Evolutionary conservation across 1,140 invertebrate species (phyloP).

Genomic region (Venturia canescens): DNA sequence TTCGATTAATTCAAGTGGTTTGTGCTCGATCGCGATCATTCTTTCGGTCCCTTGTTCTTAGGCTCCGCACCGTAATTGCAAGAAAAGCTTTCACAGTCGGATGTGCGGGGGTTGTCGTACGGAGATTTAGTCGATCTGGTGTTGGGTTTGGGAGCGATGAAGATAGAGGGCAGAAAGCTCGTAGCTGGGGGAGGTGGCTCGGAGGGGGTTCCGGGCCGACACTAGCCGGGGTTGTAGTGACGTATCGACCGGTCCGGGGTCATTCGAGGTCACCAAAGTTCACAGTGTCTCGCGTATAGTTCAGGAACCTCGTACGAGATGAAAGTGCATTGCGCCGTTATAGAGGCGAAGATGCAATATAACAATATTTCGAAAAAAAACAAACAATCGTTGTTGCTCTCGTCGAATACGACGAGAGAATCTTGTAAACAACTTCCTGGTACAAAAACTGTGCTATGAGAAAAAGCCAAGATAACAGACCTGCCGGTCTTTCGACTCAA

Average conservation of each 20-base stretch:
- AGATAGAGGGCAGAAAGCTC: not conserved
- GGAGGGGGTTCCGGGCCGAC: constrained; percentile 16
- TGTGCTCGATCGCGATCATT: no score
- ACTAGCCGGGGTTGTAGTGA: constrained; percentile 62
- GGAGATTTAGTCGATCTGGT: not conserved
- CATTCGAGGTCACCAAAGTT: constrained; percentile 75
- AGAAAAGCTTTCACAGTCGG: no score
- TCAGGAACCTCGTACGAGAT: constrained; percentile 39
- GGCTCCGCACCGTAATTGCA: no score
- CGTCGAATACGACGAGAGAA: no score
- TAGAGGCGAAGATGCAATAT: not conserved
- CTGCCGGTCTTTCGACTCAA: no score
- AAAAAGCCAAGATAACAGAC: no score
- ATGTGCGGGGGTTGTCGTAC: not conserved
- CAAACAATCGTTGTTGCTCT: not conserved
- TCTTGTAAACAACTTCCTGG: no score
- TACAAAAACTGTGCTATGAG: no score
- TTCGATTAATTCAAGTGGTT: no score
- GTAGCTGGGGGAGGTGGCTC: not conserved
- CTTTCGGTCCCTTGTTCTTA: no score
- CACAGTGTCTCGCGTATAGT: constrained; percentile 63
- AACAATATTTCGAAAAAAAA: constrained; percentile 15
- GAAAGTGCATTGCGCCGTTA: constrained; percentile 24
- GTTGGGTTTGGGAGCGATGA: not conserved
- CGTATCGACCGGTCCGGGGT: constrained; percentile 73